Conservation (phyloP, 2,113 vertebrate genomes). For the Antennarius striatus region DNA sequence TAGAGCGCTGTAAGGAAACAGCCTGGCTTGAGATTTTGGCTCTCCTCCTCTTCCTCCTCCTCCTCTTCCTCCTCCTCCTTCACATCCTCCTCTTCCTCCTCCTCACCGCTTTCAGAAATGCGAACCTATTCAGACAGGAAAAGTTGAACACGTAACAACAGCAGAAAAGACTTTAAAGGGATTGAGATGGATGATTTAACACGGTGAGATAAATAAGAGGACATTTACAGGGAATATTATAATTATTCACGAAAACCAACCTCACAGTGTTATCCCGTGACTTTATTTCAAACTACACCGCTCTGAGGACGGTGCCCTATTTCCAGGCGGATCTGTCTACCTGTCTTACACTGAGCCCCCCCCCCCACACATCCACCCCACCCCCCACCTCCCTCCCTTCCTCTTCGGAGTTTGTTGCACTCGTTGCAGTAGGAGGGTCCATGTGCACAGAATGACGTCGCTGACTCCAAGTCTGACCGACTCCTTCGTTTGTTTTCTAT, state of each 20-base stretch:
- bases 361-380: constrained; percentile 4
- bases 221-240: neutral
- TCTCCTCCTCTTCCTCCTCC: neutral
- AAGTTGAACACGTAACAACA: neutral
- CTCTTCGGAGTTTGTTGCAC: constrained; percentile 73
- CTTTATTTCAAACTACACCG: constrained; percentile 16
- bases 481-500: constrained; percentile 79
- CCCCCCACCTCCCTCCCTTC: constrained; percentile 8
- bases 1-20: neutral
- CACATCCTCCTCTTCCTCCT: neutral
- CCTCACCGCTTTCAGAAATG: neutral
- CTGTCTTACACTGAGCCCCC: constrained; percentile 60
- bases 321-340: constrained; percentile 70
- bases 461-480: constrained; percentile 76
- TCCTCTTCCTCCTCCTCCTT: neutral
- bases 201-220: fast-evolving
- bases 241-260: neutral
- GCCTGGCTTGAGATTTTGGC: neutral
- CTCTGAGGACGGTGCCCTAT: constrained; percentile 67
- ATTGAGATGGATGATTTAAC: neutral
- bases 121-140: constrained; percentile 2
- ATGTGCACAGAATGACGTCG: constrained; percentile 79
- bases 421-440: constrained; percentile 81
- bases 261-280: constrained; percentile 1
- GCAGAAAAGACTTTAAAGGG: neutral